Evolutionary conservation across 2,113 vertebrate species (phyloP), one percentile per base, ranked within the genome.

Genomic region (Platichthys flesus): DNA sequence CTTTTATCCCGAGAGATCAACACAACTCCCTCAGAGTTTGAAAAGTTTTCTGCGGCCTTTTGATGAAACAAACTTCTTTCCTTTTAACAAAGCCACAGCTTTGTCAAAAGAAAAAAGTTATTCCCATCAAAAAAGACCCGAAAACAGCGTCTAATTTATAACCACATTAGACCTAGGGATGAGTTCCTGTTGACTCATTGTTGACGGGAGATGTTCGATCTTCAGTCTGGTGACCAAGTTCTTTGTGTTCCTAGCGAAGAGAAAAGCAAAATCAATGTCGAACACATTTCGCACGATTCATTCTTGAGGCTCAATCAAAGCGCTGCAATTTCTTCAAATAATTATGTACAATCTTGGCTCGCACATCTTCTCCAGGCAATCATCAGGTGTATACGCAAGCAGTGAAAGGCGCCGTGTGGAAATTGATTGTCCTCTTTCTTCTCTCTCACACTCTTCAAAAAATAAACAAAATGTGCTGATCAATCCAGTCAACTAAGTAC

Each of bases 281-380:
- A 90, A 95, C 95, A 96, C 89, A 94, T 91, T 95, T 93, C 91
- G 94, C 89, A 86, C 79, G 83, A 94, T 90, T 95, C 92, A 92
- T 95, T 94, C 95, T 92, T 91, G 76, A 85, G 89, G 90, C 93
- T 96, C 95, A 88, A 95, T 96, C 94, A 84, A 93, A 94, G 91
- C 79, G 76, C 84, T 23, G 94, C 95, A 96, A 96, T 97, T 96
- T 96, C 80, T 93, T 86, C 82, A 94, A 95, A 95, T 95, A 96
- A 97, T 97, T 96, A 96, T 89, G 93, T 95, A 92, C 94, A 94
- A 96, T 96, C 91, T 94, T 79, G 88, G 75, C 86, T 84, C 77
- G 87, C 88, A 83, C 80, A 58, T 82, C 79, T 89, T 81, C 88
- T 49, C 40, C 78, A 66, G 56, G 92, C 88, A 89, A 85, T 94